Evolutionary conservation across 2,797 vertebrate genomes (phyloP), one percentile per base, ranked within the genome.

Genomic region (Nannoperca obscura): DNA sequence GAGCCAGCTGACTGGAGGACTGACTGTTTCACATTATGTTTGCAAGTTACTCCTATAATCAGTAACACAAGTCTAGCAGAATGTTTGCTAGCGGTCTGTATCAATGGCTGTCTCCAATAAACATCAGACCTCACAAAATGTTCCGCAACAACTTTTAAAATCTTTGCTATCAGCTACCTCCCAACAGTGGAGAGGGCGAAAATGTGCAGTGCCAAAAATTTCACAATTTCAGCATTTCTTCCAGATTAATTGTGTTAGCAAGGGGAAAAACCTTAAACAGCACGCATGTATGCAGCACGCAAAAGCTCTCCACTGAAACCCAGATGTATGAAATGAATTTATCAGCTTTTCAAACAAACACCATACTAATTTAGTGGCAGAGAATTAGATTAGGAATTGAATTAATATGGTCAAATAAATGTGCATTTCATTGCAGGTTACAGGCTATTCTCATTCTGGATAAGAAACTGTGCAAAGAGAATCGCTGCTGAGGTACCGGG

Each of bases 401-500:
- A 63, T 53, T n/a, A 15, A 60, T 55, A 36, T 17, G 17, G 2
- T 58, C 2, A 55, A 30, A 69, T 20, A 32, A 32, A 73, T 68
- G 22, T 55, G 8, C 22, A 44, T 61, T 49, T 44, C 11, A 42
- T 70, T 36, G 6, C 27, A 74, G 50, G 44, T 57, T 54, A 22
- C 15, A 57, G 46, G 27, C 7, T 8, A 3, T 80, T 80, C 80
- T 82, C 13, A 60, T 70, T 64, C 7, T 36, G 52, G 4, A 53
- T 59, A 15, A 55, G 22, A 53, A 81, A 72, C 71, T 80, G 69
- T 84, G 58, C 79, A 85, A 78, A 84, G 38, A 14, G 49, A 80
- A 66, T 64, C 30, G 22, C 40, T 32, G 53, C 71, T 74, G 58
- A 83, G 79, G 83, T 78, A 86, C 91, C 90, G 95, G 91, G 90